Percentiles rank a stretch among this genome's conserved stretches.
phyloP scores from a whole-genome alignment of 1,140 invertebrate species.

The Macrosteles quadrilineatus region DNA sequence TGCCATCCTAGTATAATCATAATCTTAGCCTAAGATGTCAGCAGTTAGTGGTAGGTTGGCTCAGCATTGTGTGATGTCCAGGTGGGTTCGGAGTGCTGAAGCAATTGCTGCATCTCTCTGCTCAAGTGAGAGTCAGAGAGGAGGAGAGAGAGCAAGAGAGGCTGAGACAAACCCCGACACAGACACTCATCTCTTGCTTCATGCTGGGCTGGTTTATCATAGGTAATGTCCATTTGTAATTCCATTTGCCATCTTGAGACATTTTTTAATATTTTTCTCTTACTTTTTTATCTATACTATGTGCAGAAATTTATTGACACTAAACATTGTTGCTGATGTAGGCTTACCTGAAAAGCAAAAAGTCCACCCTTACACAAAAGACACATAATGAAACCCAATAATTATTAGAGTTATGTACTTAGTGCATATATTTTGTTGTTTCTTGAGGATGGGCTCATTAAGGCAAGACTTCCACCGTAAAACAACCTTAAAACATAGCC shows the following conservation, averaged over 20 bases:
- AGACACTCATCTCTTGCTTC: conserved; percentile 65
- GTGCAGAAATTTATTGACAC: not conserved
- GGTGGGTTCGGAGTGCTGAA: conserved; percentile 63
- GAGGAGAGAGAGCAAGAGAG: conserved; percentile 58
- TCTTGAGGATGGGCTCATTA: too few species aligned
- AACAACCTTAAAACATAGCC: too few species aligned
- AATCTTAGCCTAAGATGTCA: too few species aligned
- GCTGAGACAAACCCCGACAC: conserved; percentile 57
- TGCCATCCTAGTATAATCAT: too few species aligned
- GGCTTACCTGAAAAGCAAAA: too few species aligned
- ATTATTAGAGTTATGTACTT: too few species aligned
- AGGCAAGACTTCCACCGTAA: too few species aligned
- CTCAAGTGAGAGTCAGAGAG: conserved; percentile 54
- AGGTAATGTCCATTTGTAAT: conserved; percentile 50
- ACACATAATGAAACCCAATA: too few species aligned
- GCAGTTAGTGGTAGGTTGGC: too few species aligned
- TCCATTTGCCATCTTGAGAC: not conserved
- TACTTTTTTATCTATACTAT: not conserved
- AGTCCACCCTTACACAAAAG: too few species aligned
- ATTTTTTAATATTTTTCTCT: conserved; percentile 14
- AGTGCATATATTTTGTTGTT: too few species aligned
- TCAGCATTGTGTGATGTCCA: conserved; percentile 44
- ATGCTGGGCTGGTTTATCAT: conserved; percentile 67
- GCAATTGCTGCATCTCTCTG: conserved; percentile 60
- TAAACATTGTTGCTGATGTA: too few species aligned